Evolutionary conservation across 2,797 vertebrate genomes (phyloP), one percentile per base, ranked within the genome.

Genomic region (Neostethus bicornis): DNA sequence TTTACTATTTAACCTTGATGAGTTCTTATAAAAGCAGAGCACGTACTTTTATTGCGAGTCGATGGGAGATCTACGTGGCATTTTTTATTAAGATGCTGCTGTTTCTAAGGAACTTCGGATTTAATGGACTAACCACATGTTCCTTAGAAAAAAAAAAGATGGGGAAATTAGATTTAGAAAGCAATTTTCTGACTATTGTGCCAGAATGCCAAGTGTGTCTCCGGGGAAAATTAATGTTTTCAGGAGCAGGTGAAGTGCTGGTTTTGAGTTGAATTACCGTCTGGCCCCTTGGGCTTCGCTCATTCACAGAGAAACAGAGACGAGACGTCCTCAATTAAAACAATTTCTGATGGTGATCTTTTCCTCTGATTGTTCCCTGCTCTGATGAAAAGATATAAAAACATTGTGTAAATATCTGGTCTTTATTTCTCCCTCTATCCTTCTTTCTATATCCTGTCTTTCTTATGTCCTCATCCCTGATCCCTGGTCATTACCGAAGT

Each of bases 321-420:
- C 54, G 51, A 38, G 16, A 61, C 39, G 50, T 55, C 37, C 58
- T 76, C 57, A 72, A 67, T 78, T 84, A 81, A 34, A 60, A 17
- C 4, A 14, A 10, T 64, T 66, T 63, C 57, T 66, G 49, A 47
- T 32, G 45, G 53, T 77, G 69, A 77, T 73, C 54, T 54, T 44
- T 53, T 60, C 14, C 32, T 4, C 8, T 53, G 41, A 57, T 62
- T 61, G 23, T 74, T 44, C 59, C 21, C 28, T 20, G 25, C 4
- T 7, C 28, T 7, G 20, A 53, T 3, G 45, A 14, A 57, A 29
- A 3, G 3, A 24, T 11, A 9, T 4, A 51, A 10, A 4, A 51
- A 17, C 19, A 17, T 17, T 16, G 34, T 39, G 4, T 57, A 26
- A 62, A 65, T 51, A n/a, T n/a, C n/a, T n/a, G n/a, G n/a, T n/a